phyloP scores from a whole-genome alignment of 1,140 invertebrate species.

The Akabosia matsudoensis region DNA sequence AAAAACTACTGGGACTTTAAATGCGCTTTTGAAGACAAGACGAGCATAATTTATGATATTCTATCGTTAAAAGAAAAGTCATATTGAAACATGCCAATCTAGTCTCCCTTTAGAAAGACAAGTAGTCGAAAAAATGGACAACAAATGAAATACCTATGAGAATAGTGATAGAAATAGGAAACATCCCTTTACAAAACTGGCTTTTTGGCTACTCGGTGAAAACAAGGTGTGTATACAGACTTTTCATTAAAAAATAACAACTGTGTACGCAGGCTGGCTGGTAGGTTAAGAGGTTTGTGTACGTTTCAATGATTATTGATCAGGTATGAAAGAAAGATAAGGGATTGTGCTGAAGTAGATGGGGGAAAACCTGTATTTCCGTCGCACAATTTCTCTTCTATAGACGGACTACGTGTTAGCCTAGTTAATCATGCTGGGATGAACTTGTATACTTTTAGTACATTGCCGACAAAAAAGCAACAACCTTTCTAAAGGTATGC shows the following conservation, averaged over 20 bases:
- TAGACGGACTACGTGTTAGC: background rate
- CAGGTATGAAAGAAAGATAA: too few relatives aligned
- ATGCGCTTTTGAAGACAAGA: background rate
- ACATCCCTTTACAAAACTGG: slow-evolving; percentile 10
- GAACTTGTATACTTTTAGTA: too few relatives aligned
- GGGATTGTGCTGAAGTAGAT: background rate
- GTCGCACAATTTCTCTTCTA: background rate
- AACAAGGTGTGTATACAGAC: slow-evolving; percentile 11
- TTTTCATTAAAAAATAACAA: background rate
- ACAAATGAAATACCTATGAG: background rate
- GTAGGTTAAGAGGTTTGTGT: background rate
- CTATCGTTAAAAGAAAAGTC: too few relatives aligned
- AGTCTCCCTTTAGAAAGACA: background rate
- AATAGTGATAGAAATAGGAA: background rate
- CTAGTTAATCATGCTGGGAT: slow-evolving; percentile 16
- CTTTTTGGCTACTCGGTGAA: slow-evolving; percentile 18
- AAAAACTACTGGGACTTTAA: background rate
- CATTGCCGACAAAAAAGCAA: too few relatives aligned
- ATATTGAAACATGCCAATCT: background rate
- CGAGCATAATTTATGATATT: too few relatives aligned
- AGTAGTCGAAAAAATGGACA: background rate
- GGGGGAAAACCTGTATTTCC: background rate
- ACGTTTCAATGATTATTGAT: too few relatives aligned
- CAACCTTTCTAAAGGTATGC: too few relatives aligned
- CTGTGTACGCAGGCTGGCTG: background rate